Base-by-base conservation (phyloP, 2,888 invertebrate genomes). In the Ornithoptera alexandrae region DNA sequence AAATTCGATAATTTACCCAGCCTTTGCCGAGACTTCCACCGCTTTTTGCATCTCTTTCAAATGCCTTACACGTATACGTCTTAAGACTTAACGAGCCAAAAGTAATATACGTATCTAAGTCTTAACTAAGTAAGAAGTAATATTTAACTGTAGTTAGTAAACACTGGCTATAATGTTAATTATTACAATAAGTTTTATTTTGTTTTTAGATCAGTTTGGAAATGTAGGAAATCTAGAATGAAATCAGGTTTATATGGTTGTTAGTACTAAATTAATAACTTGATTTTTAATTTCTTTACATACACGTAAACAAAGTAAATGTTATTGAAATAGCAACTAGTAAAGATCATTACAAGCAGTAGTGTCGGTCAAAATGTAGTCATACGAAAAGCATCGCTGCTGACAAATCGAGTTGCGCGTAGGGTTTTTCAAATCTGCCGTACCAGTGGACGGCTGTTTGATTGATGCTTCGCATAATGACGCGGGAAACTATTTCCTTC, bases 401-500 rank as follows among this genome's bases (percentile, higher is more conserved):
- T n/a, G 58, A 58, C 65, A 39, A 46, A 59, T 66, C 42, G 59
- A 57, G 24, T 59, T 17, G 24, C n/a, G 73, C 73, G 78, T 76
- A 73, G 75, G 30, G 63, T 67, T 77, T 78, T 77, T 79, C 77
- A 83, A 86, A 85, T 82, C 82, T 80, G 79, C 80, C 78, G 79
- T 76, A 75, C 79, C 59, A 77, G 78, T 79, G 79, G 79, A 78
- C 81, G 80, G 22, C 80, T 81, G 83, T 84, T 87, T 91, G 92
- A 92, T 92, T 90, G 92, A 92, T 92, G 90, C 81, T 81, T 79
- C 78, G 81, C 84, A 87, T 92, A 91, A 91, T 92, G 90, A 92
- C 84, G 83, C 89, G 87, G 84, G 87, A 88, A 91, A 90, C 90
- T 90, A 90, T 91, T 92, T 92, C 91, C 92, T 89, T 83, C 86